Conservation (phyloP, 2,888 invertebrate species). For the Sarcophaga subvicina region DNA sequence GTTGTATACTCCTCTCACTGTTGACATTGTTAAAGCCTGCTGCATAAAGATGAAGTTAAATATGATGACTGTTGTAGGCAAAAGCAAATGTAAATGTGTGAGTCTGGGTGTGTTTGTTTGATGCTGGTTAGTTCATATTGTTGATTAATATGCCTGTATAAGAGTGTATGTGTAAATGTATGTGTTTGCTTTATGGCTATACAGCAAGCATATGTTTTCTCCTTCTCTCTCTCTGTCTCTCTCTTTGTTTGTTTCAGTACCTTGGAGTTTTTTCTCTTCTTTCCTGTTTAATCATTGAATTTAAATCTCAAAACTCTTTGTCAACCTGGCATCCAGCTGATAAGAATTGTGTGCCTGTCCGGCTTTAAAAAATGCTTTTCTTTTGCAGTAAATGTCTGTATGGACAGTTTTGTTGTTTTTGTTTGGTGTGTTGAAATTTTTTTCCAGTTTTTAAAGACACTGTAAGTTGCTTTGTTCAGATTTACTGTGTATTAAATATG, state of each 20-base stretch:
- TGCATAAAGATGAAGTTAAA: not conserved
- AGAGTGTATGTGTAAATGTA: not conserved
- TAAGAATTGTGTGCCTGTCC: constrained; percentile 21
- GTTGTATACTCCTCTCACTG: constrained; percentile 6
- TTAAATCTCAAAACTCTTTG: constrained; percentile 8
- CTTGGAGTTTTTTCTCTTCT: not conserved
- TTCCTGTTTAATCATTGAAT: constrained; percentile 24
- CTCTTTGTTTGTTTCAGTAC: no score
- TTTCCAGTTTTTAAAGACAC: no score
- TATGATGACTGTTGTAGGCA: not conserved
- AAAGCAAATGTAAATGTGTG: not conserved
- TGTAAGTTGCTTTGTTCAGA: not conserved
- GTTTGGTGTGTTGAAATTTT: not conserved
- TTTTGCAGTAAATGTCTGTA: not conserved
- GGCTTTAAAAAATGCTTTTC: not conserved
- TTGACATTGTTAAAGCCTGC: constrained; percentile 44
- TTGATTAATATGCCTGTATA: not conserved
- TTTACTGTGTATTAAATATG: not conserved
- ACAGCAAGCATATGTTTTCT: constrained; percentile 14
- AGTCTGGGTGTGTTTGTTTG: not conserved
- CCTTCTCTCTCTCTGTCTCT: no score
- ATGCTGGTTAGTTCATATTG: constrained; percentile 10
- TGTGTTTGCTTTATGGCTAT: not conserved
- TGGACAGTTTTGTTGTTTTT: not conserved
- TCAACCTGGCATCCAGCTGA: constrained; percentile 41